Conservation (phyloP, 2,888 invertebrate genomes). For the Eristalis pertinax region DNA sequence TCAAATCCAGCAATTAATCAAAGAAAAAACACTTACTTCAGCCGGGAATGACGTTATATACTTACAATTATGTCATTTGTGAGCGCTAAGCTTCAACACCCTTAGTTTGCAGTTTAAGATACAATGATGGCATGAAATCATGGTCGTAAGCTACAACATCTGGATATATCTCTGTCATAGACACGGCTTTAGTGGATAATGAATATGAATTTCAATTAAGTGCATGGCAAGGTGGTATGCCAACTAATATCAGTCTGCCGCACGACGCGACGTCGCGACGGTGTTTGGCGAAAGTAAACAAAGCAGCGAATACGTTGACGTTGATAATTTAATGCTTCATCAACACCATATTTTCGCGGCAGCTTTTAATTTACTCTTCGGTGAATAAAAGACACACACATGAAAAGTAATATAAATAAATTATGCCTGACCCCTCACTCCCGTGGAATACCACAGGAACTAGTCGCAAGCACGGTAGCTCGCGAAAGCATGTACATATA, state of each 20-base stretch:
- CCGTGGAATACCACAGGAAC: slow-evolving; percentile 37
- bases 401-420: slow-evolving; percentile 42
- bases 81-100: slow-evolving; percentile 56
- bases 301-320: not conserved
- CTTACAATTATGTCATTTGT: slow-evolving; percentile 69
- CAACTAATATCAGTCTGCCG: slow-evolving; percentile 4
- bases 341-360: slow-evolving; percentile 61
- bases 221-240: not conserved
- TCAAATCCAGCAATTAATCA: slow-evolving; percentile 54
- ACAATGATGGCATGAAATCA: slow-evolving; percentile 57
- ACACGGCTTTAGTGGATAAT: slow-evolving; percentile 29
- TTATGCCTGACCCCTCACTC: slow-evolving; percentile 42
- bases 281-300: not conserved
- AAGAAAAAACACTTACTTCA: slow-evolving; percentile 31
- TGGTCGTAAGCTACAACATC: slow-evolving; percentile 26
- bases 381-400: slow-evolving; percentile 11
- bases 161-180: slow-evolving; percentile 8
- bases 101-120: slow-evolving; percentile 44
- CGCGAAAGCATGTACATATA: slow-evolving; percentile 3
- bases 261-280: not conserved
- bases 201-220: slow-evolving; percentile 49
- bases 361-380: slow-evolving; percentile 57
- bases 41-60: slow-evolving; percentile 43
- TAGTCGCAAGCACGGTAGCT: slow-evolving; percentile 2
- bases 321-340: slow-evolving; percentile 61